A percentile compares a stretch with the other conserved stretches of the same genome.
phyloP scores from a whole-genome alignment of 2,888 invertebrate genomes.

The Phyto melanocephala region DNA sequence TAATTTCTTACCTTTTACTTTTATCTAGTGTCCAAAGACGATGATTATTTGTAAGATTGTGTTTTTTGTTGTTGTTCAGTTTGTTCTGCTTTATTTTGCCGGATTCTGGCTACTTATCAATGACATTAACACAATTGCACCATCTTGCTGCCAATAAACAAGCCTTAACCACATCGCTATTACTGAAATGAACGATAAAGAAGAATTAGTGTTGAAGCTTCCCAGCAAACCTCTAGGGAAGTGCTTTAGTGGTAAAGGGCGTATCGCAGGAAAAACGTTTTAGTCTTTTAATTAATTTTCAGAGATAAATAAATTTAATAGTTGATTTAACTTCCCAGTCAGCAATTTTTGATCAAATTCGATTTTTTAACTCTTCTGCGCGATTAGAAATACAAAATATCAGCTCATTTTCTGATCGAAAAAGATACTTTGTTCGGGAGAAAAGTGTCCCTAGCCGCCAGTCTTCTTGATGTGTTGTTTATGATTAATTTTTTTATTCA shows the following conservation, averaged over 20 bases:
- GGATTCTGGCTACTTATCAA: constrained; percentile 28
- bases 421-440: no score
- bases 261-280: no score
- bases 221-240: neutral
- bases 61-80: neutral
- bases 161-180: neutral
- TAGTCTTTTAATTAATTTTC: no score
- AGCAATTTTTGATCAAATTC: no score
- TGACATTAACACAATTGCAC: constrained; percentile 45
- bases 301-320: no score
- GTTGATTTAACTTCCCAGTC: no score
- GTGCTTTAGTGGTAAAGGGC: neutral
- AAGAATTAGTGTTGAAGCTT: neutral
- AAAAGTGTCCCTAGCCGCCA: no score
- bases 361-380: no score
- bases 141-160: constrained; percentile 49
- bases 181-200: neutral
- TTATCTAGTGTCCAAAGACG: neutral
- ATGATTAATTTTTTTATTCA: no score
- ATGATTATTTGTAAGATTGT: constrained; percentile 12
- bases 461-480: no score
- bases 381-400: no score
- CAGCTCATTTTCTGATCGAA: no score
- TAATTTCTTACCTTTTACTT: constrained; percentile 54
- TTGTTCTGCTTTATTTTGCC: neutral